phyloP scores from a whole-genome alignment of 2,797 vertebrate genomes.

The Sebastes iracundus region DNA sequence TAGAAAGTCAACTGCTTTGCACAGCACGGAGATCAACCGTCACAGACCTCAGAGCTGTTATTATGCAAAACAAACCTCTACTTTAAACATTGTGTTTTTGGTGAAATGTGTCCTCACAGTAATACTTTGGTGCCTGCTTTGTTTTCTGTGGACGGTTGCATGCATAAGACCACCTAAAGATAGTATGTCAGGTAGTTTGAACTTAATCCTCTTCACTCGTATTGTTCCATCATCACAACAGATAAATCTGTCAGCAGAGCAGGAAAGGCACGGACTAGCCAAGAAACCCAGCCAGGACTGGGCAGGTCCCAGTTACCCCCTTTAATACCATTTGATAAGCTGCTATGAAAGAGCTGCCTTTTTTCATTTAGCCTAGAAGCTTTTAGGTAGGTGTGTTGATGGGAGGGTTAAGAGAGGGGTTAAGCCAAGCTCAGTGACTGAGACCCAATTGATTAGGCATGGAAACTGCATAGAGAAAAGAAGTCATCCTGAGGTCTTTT shows the following conservation, averaged over 20 bases:
- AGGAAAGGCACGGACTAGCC: constrained; percentile 47
- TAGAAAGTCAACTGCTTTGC: constrained; percentile 26
- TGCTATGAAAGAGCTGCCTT: constrained; percentile 74
- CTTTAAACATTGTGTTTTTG: background rate
- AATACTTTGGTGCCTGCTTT: constrained; percentile 9
- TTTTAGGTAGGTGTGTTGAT: constrained; percentile 75
- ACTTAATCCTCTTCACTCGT: constrained; percentile 55
- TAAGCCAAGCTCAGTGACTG: constrained; percentile 62
- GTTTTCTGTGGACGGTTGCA: constrained; percentile 25
- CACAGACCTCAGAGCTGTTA: constrained; percentile 6
- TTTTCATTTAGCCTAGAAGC: constrained; percentile 58
- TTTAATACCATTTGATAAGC: constrained; percentile 79
- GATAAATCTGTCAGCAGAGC: constrained; percentile 76
- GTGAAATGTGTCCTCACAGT: constrained; percentile 4
- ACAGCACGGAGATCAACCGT: constrained; percentile 17
- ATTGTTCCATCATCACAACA: constrained; percentile 67
- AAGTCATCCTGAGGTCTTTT: constrained; percentile 30
- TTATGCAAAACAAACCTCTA: constrained; percentile 6
- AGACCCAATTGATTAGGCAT: constrained; percentile 70
- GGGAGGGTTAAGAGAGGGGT: constrained; percentile 67
- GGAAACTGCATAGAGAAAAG: constrained; percentile 37
- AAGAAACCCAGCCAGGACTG: constrained; percentile 63
- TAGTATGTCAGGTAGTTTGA: constrained; percentile 52
- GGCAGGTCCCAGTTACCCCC: constrained; percentile 64
- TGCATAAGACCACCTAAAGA: constrained; percentile 50